Base-by-base conservation (phyloP, 2,797 vertebrate genomes). In the Acipenser ruthenus region DNA sequence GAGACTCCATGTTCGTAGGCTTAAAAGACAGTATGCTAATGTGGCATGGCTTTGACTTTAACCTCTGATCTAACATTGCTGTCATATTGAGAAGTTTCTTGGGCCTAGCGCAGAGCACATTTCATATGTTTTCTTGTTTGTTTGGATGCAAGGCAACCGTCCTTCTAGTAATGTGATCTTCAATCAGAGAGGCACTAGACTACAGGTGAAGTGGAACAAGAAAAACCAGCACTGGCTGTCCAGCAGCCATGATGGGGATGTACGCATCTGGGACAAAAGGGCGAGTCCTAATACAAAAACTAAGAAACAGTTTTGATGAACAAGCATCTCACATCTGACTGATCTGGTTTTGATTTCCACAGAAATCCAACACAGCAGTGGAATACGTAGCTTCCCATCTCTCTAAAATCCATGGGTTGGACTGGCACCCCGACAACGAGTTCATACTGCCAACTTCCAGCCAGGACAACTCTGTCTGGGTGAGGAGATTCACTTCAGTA, bases 381-480 rank as follows among this genome's bases (percentile, higher is more conserved):
- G 96, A 99, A 69, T 99, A 98, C 23, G 88, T 98, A 11, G 96
- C 96, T 2, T 96, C 96, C 67, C 96, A 99, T 77, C 88, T 99
- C 71, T 98, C 95, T 1, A 98, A 98, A 83, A 98, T 98, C 80
- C 95, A 99, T 0, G 96, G 96, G 64, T 85, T 99, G 49, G 96
- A 98, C 80, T 99, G 96, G 96, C 96, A 99, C 66, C 94, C 95
- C 0, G 96, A 99, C 78, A 95, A 93, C 0, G 96, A 99, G 76
- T 94, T 93, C 65, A 82, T 95, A 13, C 77, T 99, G 37, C 94
- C 95, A 67, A 98, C 96, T 1, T 97, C 95, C 68, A 98, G 96
- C 74, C 96, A 99, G 80, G 96, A 99, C 88, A 99, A 98, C 83
- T 98, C 96, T 0, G 96, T 98, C 69, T 91, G 92, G 89, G 96